phyloP scores from a whole-genome alignment of 2,113 vertebrate genomes.

The Arenaria interpres region DNA sequence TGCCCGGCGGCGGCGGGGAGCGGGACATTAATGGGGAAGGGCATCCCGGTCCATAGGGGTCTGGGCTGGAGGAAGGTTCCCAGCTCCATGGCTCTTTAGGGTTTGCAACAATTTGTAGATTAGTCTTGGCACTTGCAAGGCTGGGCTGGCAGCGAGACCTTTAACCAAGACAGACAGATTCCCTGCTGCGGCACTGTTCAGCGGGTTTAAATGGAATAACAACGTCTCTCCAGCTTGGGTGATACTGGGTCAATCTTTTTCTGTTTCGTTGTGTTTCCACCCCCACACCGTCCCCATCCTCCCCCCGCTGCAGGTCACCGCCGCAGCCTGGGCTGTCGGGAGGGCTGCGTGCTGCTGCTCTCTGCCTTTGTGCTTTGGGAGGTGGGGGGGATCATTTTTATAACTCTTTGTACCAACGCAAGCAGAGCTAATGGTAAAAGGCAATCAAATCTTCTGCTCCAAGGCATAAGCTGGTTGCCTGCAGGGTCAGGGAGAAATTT shows the following conservation, averaged over 20 bases:
- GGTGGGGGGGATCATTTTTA: constrained; percentile 4
- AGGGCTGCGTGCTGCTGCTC: background rate
- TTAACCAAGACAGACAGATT: constrained; percentile 71
- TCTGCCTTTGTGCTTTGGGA: background rate
- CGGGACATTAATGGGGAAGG: constrained; percentile 19
- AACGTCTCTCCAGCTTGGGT: constrained; percentile 53
- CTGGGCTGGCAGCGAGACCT: constrained; percentile 63
- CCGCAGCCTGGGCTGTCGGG: background rate
- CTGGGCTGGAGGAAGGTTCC: constrained; percentile 58
- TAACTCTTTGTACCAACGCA: constrained; percentile 9
- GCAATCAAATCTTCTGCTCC: constrained; percentile 56
- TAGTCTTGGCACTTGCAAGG: constrained; percentile 66
- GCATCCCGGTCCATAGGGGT: constrained; percentile 60
- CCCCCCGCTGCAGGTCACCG: background rate
- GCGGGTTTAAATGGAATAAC: constrained; percentile 58
- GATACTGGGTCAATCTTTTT: constrained; percentile 63
- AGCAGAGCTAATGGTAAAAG: constrained; percentile 57
- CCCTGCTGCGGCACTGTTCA: constrained; percentile 69
- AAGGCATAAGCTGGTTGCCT: constrained; percentile 44
- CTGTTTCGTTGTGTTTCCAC: constrained; percentile 39
- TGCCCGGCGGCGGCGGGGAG: background rate
- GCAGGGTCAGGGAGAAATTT: constrained; percentile 2
- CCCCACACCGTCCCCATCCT: background rate
- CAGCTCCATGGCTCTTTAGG: constrained; percentile 42
- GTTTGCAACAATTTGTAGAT: constrained; percentile 60